A percentile compares a stretch with the other conserved stretches of the same genome.
phyloP scores from a whole-genome alignment of 2,888 invertebrate genomes.

The Heliconius cydno region DNA sequence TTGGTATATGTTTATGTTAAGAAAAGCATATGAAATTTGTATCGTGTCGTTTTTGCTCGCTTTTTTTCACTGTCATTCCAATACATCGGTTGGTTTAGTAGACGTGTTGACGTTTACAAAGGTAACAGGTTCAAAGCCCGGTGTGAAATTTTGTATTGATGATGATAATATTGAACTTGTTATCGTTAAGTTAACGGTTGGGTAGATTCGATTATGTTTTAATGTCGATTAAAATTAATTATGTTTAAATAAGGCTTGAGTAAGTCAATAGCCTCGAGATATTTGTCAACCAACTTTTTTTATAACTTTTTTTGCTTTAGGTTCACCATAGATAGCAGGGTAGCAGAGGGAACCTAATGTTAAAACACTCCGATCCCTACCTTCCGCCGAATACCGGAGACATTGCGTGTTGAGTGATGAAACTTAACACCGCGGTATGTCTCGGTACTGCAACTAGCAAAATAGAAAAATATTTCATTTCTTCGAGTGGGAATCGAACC shows the following conservation, averaged over 20 bases:
- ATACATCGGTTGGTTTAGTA: background rate
- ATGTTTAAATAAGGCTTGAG: background rate
- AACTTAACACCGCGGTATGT: too few relatives aligned
- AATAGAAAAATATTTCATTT: too few relatives aligned
- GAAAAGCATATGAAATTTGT: slow-evolving; percentile 80
- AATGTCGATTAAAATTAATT: background rate
- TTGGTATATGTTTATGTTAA: slow-evolving; percentile 55
- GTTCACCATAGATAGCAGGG: too few relatives aligned
- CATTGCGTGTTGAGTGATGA: too few relatives aligned
- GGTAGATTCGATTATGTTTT: background rate
- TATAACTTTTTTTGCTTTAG: too few relatives aligned
- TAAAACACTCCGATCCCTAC: too few relatives aligned
- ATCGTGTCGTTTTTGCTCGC: slow-evolving; percentile 60
- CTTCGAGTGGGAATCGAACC: too few relatives aligned
- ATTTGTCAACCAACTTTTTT: too few relatives aligned
- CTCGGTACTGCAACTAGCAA: too few relatives aligned
- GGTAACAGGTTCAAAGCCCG: slow-evolving; percentile 8
- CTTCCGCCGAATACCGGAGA: too few relatives aligned
- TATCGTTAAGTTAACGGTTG: background rate
- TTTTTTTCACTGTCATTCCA: slow-evolving; percentile 38
- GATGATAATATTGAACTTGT: background rate
- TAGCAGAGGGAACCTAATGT: too few relatives aligned
- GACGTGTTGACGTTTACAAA: slow-evolving; percentile 15
- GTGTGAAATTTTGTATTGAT: background rate
- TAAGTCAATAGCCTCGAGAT: background rate